Evolutionary conservation across 2,888 invertebrate genomes (phyloP).

Genomic region (Thymelicus lineola): DNA sequence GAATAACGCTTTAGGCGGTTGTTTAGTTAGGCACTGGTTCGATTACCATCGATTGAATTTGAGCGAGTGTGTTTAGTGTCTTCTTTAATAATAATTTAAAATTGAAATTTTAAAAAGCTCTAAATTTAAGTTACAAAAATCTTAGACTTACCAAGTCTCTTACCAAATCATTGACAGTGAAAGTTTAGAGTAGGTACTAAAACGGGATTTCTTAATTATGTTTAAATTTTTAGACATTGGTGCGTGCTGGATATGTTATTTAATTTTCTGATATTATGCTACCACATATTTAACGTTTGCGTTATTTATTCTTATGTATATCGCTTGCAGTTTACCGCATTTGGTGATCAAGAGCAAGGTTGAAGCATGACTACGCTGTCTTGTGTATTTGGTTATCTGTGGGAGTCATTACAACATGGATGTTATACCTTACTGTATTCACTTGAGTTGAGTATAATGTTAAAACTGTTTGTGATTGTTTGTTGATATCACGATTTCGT

Average conservation of each 20-base stretch:
- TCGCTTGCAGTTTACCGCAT: not conserved
- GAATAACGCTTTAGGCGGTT: constrained; percentile 14
- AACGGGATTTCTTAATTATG: no score
- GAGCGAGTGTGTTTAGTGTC: not conserved
- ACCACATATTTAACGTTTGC: no score
- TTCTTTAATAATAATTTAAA: not conserved
- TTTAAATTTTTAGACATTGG: no score
- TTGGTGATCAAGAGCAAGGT: not conserved
- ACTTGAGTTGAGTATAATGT: no score
- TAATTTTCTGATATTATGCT: no score
- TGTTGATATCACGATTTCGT: no score
- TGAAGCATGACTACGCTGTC: not conserved
- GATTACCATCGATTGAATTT: not conserved
- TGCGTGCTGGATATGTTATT: no score
- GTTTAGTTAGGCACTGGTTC: constrained; percentile 5
- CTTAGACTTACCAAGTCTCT: no score
- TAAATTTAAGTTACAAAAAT: no score
- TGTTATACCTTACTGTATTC: not conserved
- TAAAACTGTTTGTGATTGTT: no score
- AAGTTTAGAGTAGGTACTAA: no score
- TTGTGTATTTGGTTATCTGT: not conserved
- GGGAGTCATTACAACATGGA: not conserved
- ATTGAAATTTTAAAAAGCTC: not conserved
- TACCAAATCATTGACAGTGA: no score
- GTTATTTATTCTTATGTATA: not conserved